Base-by-base conservation (phyloP, 2,797 vertebrate genomes). In the Sandelia bainsii region DNA sequence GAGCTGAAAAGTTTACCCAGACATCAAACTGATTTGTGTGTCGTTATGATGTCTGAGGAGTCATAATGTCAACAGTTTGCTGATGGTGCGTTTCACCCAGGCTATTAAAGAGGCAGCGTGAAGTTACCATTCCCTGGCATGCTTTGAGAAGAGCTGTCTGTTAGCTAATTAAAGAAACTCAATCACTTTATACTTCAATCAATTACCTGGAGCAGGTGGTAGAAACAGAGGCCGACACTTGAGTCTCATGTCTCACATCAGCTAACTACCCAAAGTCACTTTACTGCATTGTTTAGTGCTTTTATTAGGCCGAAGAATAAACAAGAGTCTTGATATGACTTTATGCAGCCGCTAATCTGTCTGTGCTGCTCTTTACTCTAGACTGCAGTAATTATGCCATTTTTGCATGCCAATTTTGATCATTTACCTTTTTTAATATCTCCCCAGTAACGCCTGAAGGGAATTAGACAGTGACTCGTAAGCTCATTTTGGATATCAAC, bases 81-180 rank as follows among this genome's bases (percentile, higher is more conserved):
- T 93, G 90, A 90, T 83, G 82, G 76, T 78, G 87, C 88, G 69
- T 42, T 91, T 84, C 45, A 61, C 56, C 48, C 13, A 22, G 53
- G 75, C 79, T 85, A 82, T 89, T 91, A 89, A 88, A 86, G 82
- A 85, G 65, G 7, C 44, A 12, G 29, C 14, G 72, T 58, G 73
- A 84, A 81, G 77, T 76, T 82, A 66, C 76, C 80, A 20, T 65
- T 71, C 46, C 63, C 70, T 65, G 79, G 73, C 71, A 49, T 20
- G 79, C 83, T 84, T 60, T 20, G 80, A 62, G 68, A 44, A 79
- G 79, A 71, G 80, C 80, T 82, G 80, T 91, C 79, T 74, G 86
- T 92, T 93, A 90, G 93, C 83, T 91, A 93, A 94, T 96, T 93
- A 90, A 94, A 91, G 80, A 91, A 82, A 86, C 88, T 91, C 87